Conservation (phyloP, 2,888 invertebrate genomes). For the Cosmopolites sordidus region DNA sequence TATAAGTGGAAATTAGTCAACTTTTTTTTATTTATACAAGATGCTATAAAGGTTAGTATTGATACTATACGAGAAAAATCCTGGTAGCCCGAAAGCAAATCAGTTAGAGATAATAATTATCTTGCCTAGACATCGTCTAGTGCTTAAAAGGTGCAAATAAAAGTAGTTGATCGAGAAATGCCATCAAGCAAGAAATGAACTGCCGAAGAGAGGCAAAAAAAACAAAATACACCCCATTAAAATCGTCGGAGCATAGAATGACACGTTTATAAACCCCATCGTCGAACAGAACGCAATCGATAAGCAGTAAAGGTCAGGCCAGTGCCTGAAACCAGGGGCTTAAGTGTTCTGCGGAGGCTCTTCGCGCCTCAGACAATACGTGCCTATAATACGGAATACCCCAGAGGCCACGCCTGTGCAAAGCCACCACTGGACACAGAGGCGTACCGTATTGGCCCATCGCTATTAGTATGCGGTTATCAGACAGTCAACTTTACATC, state of each 20-base stretch:
- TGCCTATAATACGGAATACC: conserved; percentile 25
- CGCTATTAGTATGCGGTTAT: too few relatives aligned
- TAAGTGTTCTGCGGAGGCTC: conserved; percentile 23
- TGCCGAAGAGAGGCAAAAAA: neutral
- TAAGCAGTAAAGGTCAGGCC: conserved; percentile 24
- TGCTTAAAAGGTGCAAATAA: neutral
- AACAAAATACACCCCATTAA: conserved; percentile 9
- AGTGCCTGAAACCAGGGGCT: conserved; percentile 18
- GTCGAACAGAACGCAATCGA: conserved; percentile 24
- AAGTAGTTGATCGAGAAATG: neutral
- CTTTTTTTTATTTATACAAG: too few relatives aligned
- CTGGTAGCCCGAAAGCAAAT: too few relatives aligned
- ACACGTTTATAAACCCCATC: conserved; percentile 22
- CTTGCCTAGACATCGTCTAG: too few relatives aligned
- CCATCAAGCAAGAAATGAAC: neutral
- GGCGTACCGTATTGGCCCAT: neutral
- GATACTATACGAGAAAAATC: too few relatives aligned
- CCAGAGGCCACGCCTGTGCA: conserved; percentile 4
- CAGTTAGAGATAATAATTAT: too few relatives aligned
- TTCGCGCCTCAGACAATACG: conserved; percentile 27
- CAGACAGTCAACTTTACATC: too few relatives aligned
- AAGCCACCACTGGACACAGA: neutral
- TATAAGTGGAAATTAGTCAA: too few relatives aligned
- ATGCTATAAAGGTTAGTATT: too few relatives aligned
- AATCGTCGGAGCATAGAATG: conserved; percentile 12